Percentiles rank a stretch among this genome's conserved stretches.
Evolutionary conservation across 1,140 invertebrate genomes (phyloP).

Genomic region (Pachypeltis micranthus): DNA sequence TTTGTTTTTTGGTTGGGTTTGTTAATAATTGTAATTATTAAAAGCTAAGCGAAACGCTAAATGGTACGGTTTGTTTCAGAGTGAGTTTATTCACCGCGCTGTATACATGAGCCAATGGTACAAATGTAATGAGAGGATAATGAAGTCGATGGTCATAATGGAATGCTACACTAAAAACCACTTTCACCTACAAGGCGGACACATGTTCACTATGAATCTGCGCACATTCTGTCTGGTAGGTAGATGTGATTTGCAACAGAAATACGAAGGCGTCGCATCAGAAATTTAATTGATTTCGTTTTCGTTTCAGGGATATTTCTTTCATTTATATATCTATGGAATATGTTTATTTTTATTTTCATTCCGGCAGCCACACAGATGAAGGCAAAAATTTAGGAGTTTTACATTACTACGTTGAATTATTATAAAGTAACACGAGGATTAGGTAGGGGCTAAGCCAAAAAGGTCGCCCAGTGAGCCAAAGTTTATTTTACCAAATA

Average conservation of each 20-base stretch:
- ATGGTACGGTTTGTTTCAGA: constrained; percentile 19
- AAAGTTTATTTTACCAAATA: no score
- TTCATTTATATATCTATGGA: neutral
- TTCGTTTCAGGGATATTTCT: neutral
- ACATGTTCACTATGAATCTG: constrained; percentile 15
- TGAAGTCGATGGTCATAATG: constrained; percentile 15
- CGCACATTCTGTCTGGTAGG: constrained; percentile 18
- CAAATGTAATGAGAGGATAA: constrained; percentile 13
- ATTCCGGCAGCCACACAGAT: neutral
- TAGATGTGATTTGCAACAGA: neutral
- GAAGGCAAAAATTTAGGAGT: neutral
- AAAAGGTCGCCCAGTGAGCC: no score
- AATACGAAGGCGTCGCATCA: neutral
- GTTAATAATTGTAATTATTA: neutral
- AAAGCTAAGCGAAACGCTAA: no score
- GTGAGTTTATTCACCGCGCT: constrained; percentile 15
- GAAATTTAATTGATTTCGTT: neutral
- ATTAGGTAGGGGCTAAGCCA: no score
- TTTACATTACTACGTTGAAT: neutral
- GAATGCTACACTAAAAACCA: constrained; percentile 20
- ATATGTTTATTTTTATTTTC: no score
- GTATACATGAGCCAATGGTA: constrained; percentile 19
- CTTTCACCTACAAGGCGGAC: constrained; percentile 19
- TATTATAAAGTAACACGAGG: no score
- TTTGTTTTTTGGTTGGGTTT: neutral